These are phyloP conservation scores for Andrena trimmerana DNA, from an alignment of 2,888 invertebrate species.

Conservation along the genomic window DNA sequence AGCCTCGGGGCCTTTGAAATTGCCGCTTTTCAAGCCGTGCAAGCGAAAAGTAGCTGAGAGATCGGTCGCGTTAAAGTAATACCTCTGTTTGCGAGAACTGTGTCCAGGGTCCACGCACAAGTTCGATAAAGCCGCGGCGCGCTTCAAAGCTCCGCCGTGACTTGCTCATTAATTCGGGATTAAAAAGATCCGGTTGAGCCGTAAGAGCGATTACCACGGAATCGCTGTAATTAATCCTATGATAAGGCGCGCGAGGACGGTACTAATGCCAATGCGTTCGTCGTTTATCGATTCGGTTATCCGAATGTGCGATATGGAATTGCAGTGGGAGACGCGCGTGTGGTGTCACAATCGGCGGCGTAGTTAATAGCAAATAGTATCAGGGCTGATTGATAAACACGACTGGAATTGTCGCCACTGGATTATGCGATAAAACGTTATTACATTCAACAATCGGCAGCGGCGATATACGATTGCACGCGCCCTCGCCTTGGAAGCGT, in stretches of 20 bases:
- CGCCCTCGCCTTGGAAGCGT: background rate
- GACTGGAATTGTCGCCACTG: background rate
- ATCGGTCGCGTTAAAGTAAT: no score
- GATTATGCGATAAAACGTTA: slow-evolving; percentile 18
- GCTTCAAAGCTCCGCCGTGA: background rate
- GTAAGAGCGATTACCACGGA: slow-evolving; percentile 28
- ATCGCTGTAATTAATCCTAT: slow-evolving; percentile 34
- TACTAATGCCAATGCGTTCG: slow-evolving; percentile 26
- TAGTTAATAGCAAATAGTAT: slow-evolving; percentile 1
- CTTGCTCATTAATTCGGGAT: slow-evolving; percentile 29
- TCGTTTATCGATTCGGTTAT: slow-evolving; percentile 45
- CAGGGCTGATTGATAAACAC: slow-evolving; percentile 24
- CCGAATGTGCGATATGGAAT: slow-evolving; percentile 17
- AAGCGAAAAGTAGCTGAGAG: no score
- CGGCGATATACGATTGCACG: background rate
- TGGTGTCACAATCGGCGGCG: background rate
- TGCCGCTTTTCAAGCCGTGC: background rate
- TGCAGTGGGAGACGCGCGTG: background rate
- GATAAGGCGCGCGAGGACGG: slow-evolving; percentile 29
- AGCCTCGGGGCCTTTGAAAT: background rate
- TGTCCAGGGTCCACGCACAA: background rate
- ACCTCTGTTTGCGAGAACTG: background rate
- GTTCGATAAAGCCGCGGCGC: background rate
- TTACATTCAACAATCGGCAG: slow-evolving; percentile 6
- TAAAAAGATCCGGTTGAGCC: slow-evolving; percentile 24